phyloP scores from a whole-genome alignment of 2,113 vertebrate species.

The Perca fluviatilis region DNA sequence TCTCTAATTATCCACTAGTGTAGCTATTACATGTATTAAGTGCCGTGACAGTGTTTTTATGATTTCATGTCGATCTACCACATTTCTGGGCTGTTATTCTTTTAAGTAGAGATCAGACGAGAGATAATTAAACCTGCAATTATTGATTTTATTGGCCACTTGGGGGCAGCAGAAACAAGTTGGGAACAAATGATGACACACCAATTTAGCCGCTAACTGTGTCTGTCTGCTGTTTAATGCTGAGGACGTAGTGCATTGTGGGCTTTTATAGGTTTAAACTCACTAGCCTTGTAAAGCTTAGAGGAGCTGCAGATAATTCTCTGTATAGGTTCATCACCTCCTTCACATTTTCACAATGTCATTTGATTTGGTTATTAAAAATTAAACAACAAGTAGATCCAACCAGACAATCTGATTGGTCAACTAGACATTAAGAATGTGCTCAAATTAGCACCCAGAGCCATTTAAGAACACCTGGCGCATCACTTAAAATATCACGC shows the following conservation, averaged over 20 bases:
- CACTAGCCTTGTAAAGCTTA: too few species aligned
- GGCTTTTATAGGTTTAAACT: too few species aligned
- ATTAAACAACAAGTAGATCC: too few species aligned
- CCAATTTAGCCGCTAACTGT: not conserved
- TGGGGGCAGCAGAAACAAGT: not conserved
- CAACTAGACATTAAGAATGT: too few species aligned
- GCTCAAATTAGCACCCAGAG: too few species aligned
- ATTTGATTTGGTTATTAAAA: too few species aligned
- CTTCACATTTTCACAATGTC: too few species aligned
- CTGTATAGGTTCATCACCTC: too few species aligned
- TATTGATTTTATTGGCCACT: not conserved
- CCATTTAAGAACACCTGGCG: too few species aligned
- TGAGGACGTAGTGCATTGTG: not conserved
- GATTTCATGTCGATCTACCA: not conserved
- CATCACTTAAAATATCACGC: too few species aligned
- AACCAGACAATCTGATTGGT: too few species aligned
- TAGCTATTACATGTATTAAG: slow-evolving; percentile 1
- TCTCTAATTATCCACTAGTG: slow-evolving; percentile 42
- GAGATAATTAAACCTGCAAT: not conserved
- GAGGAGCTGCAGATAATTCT: too few species aligned
- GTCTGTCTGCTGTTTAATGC: not conserved
- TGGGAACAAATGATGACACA: not conserved
- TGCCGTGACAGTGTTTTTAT: slow-evolving; percentile 8
- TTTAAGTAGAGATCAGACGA: not conserved
- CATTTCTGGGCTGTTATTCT: not conserved